Conservation (phyloP, 2,888 invertebrate species). For the Junonia oenone region DNA sequence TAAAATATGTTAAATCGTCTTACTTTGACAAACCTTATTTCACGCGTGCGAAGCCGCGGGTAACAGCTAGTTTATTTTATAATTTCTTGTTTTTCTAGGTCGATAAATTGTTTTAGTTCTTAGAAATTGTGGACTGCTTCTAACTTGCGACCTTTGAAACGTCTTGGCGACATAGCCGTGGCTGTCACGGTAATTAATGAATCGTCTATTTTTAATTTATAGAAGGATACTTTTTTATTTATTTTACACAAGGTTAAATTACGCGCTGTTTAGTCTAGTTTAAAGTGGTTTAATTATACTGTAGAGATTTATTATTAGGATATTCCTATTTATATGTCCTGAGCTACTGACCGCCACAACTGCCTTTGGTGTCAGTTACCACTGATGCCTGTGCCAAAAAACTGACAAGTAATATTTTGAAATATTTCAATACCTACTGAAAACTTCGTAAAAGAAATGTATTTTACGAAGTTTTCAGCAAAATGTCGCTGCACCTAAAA, state of each 20-base stretch:
- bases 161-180: slow-evolving; percentile 6
- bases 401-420: no score
- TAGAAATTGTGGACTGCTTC: slow-evolving; percentile 4
- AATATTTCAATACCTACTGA: no score
- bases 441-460: no score
- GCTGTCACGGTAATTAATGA: slow-evolving; percentile 10
- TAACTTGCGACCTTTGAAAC: slow-evolving; percentile 8
- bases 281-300: no score
- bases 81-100: slow-evolving; percentile 12
- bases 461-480: no score
- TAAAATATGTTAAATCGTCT: neutral
- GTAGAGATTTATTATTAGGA: no score
- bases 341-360: no score
- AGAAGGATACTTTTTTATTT: neutral
- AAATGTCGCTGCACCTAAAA: no score
- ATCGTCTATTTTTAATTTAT: slow-evolving; percentile 6
- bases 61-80: neutral
- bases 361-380: no score
- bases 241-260: neutral
- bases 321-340: no score
- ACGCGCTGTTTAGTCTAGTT: neutral
- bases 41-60: no score
- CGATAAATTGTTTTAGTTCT: slow-evolving; percentile 11
- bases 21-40: neutral
- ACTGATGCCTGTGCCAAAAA: no score